Conservation (phyloP, 2,113 vertebrate species). For the Sceloporus tristichus region DNA sequence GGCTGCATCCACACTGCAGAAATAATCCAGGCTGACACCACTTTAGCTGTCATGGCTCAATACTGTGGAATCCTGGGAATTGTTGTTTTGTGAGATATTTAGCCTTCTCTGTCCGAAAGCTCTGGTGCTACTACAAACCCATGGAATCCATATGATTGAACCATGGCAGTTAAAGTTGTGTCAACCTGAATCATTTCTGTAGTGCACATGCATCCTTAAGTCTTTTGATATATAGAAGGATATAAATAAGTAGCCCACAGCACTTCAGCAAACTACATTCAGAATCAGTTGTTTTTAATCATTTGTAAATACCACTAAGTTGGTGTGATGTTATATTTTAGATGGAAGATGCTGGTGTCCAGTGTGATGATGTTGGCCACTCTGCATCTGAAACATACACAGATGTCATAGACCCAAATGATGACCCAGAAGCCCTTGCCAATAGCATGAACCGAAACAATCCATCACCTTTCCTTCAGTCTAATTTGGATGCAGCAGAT, state of each 20-base stretch:
- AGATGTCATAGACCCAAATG: constrained; percentile 65
- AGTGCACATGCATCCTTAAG: too few species aligned
- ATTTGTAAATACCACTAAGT: constrained; percentile 32
- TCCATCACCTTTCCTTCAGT: constrained; percentile 47
- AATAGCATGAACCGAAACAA: constrained; percentile 32
- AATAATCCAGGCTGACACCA: too few species aligned
- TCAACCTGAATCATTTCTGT: too few species aligned
- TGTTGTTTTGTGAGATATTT: too few species aligned
- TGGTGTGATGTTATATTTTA: constrained; percentile 61
- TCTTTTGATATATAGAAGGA: too few species aligned
- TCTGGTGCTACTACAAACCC: too few species aligned
- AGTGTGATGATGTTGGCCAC: constrained; percentile 63
- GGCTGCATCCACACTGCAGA: too few species aligned
- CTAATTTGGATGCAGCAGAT: constrained; percentile 59
- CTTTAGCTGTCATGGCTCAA: too few species aligned
- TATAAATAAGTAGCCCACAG: background rate
- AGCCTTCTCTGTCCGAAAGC: too few species aligned
- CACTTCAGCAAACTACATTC: background rate
- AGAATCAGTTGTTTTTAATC: constrained; percentile 4
- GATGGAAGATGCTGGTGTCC: constrained; percentile 75
- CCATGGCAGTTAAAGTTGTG: too few species aligned
- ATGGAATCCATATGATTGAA: too few species aligned
- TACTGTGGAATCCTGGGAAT: too few species aligned
- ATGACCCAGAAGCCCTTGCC: constrained; percentile 49
- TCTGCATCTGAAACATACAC: constrained; percentile 70